Conservation (phyloP, 2,888 invertebrate genomes). For the Agrotis exclamationis region DNA sequence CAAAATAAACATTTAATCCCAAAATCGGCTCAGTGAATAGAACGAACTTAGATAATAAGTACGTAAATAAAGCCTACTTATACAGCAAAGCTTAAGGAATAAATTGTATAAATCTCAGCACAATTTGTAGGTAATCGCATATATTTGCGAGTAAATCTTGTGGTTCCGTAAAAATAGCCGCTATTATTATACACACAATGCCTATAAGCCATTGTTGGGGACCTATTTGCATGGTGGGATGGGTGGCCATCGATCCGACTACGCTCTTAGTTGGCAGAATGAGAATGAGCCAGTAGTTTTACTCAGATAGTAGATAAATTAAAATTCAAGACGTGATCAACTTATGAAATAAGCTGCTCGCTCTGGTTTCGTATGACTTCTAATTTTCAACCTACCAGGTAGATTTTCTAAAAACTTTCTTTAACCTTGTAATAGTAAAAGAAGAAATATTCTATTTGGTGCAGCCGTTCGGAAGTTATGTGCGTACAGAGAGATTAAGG, state of each 20-base stretch:
- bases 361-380: no score
- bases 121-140: constrained; percentile 46
- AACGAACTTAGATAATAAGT: constrained; percentile 2
- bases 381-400: no score
- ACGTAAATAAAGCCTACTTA: constrained; percentile 20
- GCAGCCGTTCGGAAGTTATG: no score
- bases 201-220: constrained; percentile 54
- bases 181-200: constrained; percentile 61
- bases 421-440: no score
- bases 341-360: neutral
- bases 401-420: no score
- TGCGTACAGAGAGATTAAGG: no score
- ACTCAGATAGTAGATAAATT: neutral
- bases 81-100: constrained; percentile 14
- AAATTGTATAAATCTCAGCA: constrained; percentile 43
- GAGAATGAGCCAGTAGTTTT: constrained; percentile 20
- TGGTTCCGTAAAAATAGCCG: constrained; percentile 44
- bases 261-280: constrained; percentile 10
- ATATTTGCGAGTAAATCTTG: constrained; percentile 48
- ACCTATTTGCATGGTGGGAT: constrained; percentile 63
- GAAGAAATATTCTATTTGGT: no score
- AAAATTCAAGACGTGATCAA: neutral
- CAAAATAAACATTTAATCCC: neutral
- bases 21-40: neutral
- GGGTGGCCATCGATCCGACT: constrained; percentile 58